Evolutionary conservation across 2,888 invertebrate species (phyloP).

Genomic region (Erebia ligea): DNA sequence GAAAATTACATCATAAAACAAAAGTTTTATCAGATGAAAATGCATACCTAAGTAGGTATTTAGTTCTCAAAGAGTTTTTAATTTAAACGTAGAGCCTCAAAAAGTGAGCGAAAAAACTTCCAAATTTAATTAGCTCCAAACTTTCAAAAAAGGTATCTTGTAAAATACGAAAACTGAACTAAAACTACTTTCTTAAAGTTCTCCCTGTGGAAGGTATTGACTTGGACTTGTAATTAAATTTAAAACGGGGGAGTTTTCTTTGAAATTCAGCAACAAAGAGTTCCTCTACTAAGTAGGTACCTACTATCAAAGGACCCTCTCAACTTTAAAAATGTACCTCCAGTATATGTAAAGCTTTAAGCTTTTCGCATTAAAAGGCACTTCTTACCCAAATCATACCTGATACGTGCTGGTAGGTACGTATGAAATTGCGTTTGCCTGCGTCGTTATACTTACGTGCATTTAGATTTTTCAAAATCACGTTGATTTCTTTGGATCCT

Average conservation of each 20-base stretch:
- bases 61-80: background rate
- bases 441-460: no score
- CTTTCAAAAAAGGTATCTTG: conserved; percentile 6
- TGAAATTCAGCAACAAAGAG: conserved; percentile 14
- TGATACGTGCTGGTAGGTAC: no score
- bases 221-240: conserved; percentile 18
- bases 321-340: background rate
- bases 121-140: conserved; percentile 16
- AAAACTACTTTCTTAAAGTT: conserved; percentile 14
- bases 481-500: no score
- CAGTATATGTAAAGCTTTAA: background rate
- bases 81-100: conserved; percentile 9
- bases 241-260: conserved; percentile 6
- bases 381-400: no score
- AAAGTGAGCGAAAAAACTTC: background rate
- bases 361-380: no score
- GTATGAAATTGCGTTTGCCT: no score
- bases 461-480: no score
- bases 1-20: background rate
- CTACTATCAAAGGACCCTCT: background rate
- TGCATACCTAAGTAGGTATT: no score
- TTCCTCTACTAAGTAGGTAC: background rate
- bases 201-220: conserved; percentile 9
- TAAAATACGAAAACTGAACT: conserved; percentile 2
- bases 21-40: background rate